Evolutionary conservation across 2,888 invertebrate species (phyloP).

Genomic region (Caenorhabditis sp.): DNA sequence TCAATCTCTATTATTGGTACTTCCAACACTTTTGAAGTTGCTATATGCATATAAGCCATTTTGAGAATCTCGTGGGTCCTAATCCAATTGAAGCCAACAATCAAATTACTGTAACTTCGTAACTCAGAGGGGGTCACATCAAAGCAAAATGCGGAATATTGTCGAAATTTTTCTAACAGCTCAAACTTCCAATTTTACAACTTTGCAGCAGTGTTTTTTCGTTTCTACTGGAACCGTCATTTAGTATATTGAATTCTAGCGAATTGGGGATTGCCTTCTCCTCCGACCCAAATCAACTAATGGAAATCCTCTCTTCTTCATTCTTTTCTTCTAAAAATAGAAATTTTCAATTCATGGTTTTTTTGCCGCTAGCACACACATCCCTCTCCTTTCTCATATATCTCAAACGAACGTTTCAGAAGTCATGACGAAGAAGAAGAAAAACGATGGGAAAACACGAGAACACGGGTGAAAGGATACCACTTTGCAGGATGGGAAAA

Average conservation of each 20-base stretch:
- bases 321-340: slow-evolving; percentile 17
- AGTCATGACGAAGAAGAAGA: slow-evolving; percentile 17
- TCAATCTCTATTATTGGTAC: too few relatives aligned
- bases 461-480: slow-evolving; percentile 13
- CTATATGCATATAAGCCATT: too few relatives aligned
- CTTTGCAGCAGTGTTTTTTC: not conserved
- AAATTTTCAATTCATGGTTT: slow-evolving; percentile 16
- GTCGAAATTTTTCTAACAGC: too few relatives aligned
- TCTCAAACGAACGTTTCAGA: slow-evolving; percentile 34
- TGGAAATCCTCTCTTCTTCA: slow-evolving; percentile 28
- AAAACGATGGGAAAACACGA: slow-evolving; percentile 42
- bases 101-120: slow-evolving; percentile 8
- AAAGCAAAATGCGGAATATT: not conserved
- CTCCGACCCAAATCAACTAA: slow-evolving; percentile 31
- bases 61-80: not conserved
- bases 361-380: not conserved
- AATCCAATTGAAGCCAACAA: slow-evolving; percentile 5
- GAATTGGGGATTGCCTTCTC: slow-evolving; percentile 13
- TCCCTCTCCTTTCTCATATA: slow-evolving; percentile 1
- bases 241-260: slow-evolving; percentile 21
- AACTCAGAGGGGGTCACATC: not conserved
- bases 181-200: slow-evolving; percentile 1
- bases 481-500: not conserved
- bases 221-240: not conserved
- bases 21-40: too few relatives aligned